Evolutionary conservation across 2,797 vertebrate species (phyloP), one percentile per base, ranked within the genome.

Genomic region (Labroides dimidiatus): DNA sequence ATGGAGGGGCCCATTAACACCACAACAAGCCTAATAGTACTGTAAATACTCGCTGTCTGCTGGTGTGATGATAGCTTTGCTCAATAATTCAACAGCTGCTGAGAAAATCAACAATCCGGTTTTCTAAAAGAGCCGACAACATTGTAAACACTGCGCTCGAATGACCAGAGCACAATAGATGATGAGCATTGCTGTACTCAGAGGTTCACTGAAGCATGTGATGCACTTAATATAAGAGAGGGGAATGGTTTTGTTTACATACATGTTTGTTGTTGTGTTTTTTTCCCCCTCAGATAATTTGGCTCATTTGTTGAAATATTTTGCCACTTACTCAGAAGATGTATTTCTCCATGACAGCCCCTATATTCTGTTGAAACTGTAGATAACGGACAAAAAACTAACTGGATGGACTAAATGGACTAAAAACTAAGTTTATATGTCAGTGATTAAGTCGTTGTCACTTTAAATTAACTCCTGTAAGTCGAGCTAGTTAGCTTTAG

Each of bases 11-110:
- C 81, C 87, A 90, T 90, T 89, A 91, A 81, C 75, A 72, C 81
- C 85, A 84, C 77, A 84, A 86, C 88, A 86, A 81, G 36, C 64
- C 69, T 81, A 86, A 85, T 80, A 87, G 71, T 87, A 83, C 77
- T 89, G 88, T 88, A 91, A 91, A 91, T 89, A 87, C 78, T 78
- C 56, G 67, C 48, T 49, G 72, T 78, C 78, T 82, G 82, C 84
- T 75, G 76, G 67, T 78, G 80, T 64, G 85, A 87, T 82, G 85
- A 84, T 87, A 77, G 81, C 72, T 79, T 84, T 75, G 76, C 72
- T 92, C 83, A 91, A 93, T 91, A 91, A 92, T 92, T 91, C 81
- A 93, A 64, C 65, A 88, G 83, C 85, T 87, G 82, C 70, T 21
- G 42, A 77, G 81, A 76, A 88, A 89, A 86, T 76, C 82, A 82